Evolutionary conservation across 2,888 invertebrate genomes (phyloP), one percentile per base, ranked within the genome.

Genomic region (Diadromus collaris): DNA sequence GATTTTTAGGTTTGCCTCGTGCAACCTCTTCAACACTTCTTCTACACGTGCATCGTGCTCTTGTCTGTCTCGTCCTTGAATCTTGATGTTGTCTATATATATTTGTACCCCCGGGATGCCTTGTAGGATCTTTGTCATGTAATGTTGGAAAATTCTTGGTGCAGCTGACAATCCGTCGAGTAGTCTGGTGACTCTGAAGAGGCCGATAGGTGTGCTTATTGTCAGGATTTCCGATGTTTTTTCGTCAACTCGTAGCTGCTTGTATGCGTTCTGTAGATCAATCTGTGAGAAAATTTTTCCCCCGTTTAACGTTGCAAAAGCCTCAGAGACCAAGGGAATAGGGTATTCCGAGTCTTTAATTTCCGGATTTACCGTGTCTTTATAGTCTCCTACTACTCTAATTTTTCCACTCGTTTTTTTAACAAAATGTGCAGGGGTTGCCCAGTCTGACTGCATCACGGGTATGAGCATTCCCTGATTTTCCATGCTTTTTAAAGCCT

Each of bases 331-430:
- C 7, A 10, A 9, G 34, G 34, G 34, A 9, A 34, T 34, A 34
- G 34, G 34, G 5, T 34, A 83, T 73, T 85, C 80, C 21, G 86
- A 85, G 32, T 84, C 79, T 54, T 85, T 79, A 29, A 86, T 48
- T 21, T 81, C 71, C 5, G 83, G 85, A 73, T 86, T 87, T 13
- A 86, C 78, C 27, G 86, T 85, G 34, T 68, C 73, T 58, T 77
- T 79, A 48, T 81, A 84, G 64, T 84, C 82, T 51, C 83, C 83
- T 75, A 80, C 83, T 38, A 84, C 75, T 75, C 78, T 71, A 16
- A 80, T 72, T 29, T 60, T 63, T 38, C 71, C 78, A 54, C 77
- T 75, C 27, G 54, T 44, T 64, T 82, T 83, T n/a, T 63, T 54
- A 21, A 82, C 79, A 34, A 76, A 77, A 24, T 78, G 72, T 27